Evolutionary conservation across 2,797 vertebrate species (phyloP), one percentile per base, ranked within the genome.

Genomic region (Clarias laeviceps): DNA sequence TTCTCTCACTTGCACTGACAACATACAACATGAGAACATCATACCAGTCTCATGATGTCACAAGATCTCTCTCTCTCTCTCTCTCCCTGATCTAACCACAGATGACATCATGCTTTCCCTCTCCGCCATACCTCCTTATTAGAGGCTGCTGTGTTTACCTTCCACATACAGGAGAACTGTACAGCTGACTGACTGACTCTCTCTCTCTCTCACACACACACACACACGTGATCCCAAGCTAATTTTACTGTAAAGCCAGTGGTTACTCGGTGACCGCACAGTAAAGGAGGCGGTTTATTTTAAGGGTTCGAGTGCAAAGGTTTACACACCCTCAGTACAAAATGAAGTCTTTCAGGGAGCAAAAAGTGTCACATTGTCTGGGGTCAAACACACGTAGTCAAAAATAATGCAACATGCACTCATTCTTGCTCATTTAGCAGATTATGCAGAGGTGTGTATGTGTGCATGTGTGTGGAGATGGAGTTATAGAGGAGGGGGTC

Each of bases 31-130:
- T 88, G 83, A 80, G 27, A 17, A 14, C 77, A 40, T 40, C 79
- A 87, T 78, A 87, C 80, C 80, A 88, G 66, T 84, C 88, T 86
- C 86, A 85, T 64, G 68, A 88, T 80, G 76, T 37, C 81, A 88
- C 24, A 85, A 80, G 78, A 73, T 80, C 65, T 85, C 84, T 82
- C 85, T 82, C 17, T 82, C 27, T 68, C 65, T 83, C n/a, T 24
- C 70, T 56, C 40, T 34, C 40, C 15, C 79, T 66, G 4, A 54
- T 54, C 50, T 54, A 14, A 83, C 86, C 89, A 8, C 90, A 82
- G 89, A 90, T 91, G 91, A 93, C 89, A 86, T 88, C 76, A 59
- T 88, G 76, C 50, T 74, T 74, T 68, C 82, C 65, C 40, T 65
- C 56, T 68, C 50, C 86, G 87, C 85, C 84, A 83, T 88, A 57